Evolutionary conservation across 2,888 invertebrate species (phyloP).

Genomic region (Lepidochitona cinerea): DNA sequence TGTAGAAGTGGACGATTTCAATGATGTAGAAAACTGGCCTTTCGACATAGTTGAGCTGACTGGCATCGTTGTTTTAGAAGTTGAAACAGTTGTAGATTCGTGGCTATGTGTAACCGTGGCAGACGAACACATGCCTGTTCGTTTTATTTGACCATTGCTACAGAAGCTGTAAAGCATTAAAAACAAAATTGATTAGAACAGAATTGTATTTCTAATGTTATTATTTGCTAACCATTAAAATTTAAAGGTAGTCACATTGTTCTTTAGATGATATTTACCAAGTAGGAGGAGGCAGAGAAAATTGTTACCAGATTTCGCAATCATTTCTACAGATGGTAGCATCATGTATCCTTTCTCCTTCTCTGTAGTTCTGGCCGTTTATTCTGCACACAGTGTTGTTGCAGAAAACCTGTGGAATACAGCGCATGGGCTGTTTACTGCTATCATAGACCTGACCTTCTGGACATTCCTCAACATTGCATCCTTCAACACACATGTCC

Average conservation of each 20-base stretch:
- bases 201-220: too few relatives aligned
- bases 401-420: constrained; percentile 83
- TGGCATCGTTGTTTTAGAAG: constrained; percentile 4
- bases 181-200: not conserved
- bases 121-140: constrained; percentile 51
- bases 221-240: too few relatives aligned
- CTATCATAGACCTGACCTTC: constrained; percentile 83
- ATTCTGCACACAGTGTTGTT: constrained; percentile 79
- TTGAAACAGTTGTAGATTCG: constrained; percentile 24
- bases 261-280: too few relatives aligned
- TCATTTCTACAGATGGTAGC: constrained; percentile 72
- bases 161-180: constrained; percentile 54
- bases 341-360: constrained; percentile 83
- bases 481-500: constrained; percentile 76
- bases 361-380: constrained; percentile 79
- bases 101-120: constrained; percentile 13
- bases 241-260: too few relatives aligned
- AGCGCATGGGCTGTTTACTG: constrained; percentile 77
- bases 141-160: constrained; percentile 55
- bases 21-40: too few relatives aligned
- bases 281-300: too few relatives aligned
- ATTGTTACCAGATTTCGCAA: constrained; percentile 86
- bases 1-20: too few relatives aligned
- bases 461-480: constrained; percentile 82
- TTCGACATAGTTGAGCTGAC: constrained; percentile 9